phyloP scores from a whole-genome alignment of 2,888 invertebrate genomes.

The Nymphalis c-album region DNA sequence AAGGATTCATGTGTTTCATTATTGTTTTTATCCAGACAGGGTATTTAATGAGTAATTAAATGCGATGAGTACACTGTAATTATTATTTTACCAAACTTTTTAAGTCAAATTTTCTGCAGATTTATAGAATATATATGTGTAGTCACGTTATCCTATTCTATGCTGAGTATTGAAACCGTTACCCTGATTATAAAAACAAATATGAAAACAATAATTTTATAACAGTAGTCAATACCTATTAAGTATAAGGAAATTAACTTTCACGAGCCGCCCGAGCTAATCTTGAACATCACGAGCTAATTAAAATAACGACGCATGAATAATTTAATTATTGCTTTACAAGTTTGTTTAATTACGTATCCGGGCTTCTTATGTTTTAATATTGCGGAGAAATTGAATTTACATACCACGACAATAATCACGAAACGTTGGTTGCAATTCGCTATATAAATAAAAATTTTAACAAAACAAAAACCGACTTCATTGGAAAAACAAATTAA shows the following conservation, averaged over 20 bases:
- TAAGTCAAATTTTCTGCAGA: too few relatives aligned
- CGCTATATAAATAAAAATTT: too few relatives aligned
- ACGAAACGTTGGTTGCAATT: not conserved
- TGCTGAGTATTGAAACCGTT: not conserved
- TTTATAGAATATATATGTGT: too few relatives aligned
- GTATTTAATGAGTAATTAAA: too few relatives aligned
- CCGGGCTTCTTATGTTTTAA: constrained; percentile 32
- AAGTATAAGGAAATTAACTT: constrained; percentile 43
- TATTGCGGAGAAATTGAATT: constrained; percentile 26
- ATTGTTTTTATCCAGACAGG: too few relatives aligned
- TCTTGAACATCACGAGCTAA: constrained; percentile 48
- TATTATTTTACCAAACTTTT: too few relatives aligned
- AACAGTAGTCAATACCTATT: constrained; percentile 43
- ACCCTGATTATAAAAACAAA: constrained; percentile 18
- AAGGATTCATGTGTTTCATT: too few relatives aligned
- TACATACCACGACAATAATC: constrained; percentile 7
- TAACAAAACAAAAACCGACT: too few relatives aligned
- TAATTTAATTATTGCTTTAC: constrained; percentile 47
- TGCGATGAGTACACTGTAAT: too few relatives aligned
- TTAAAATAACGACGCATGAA: constrained; percentile 49
- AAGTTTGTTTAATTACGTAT: constrained; percentile 41
- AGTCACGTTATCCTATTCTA: not conserved
- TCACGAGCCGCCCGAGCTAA: constrained; percentile 44
- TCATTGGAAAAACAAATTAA: too few relatives aligned
- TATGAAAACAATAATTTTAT: constrained; percentile 37